A percentile compares a stretch with the other conserved stretches of the same genome.
These are phyloP conservation scores for Hermaeophaga mercurialis DNA, from an alignment of 2,888 invertebrate genomes.

Conservation along the genomic window DNA sequence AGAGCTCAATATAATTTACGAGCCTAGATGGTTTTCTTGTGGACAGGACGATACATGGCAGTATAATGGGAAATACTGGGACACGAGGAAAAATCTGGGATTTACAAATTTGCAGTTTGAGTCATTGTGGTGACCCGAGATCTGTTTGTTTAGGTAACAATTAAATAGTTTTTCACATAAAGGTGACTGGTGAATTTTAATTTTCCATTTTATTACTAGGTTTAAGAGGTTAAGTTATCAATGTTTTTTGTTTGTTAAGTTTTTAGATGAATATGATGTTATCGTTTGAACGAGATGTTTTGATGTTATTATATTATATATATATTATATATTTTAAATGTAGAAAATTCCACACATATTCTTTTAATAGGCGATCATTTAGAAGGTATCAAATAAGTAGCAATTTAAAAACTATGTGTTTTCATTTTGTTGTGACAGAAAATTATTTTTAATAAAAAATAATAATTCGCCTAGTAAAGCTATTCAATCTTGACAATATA, in stretches of 20 bases:
- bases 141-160: conserved; percentile 12
- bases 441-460: too few species aligned
- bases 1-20: conserved; percentile 60
- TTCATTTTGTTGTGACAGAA: too few species aligned
- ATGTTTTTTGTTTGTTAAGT: conserved; percentile 10
- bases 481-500: too few species aligned
- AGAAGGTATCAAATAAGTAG: background rate
- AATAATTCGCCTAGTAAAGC: too few species aligned
- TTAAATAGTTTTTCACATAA: background rate
- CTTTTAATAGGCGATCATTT: background rate
- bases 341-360: background rate
- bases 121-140: conserved; percentile 66
- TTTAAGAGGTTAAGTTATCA: conserved; percentile 5
- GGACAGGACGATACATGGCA: conserved; percentile 61
- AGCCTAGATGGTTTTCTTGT: conserved; percentile 65
- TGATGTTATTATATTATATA: conserved; percentile 2
- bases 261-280: conserved; percentile 14
- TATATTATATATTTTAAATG: conserved; percentile 4
- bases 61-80: conserved; percentile 79
- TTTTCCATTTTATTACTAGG: conserved; percentile 14
- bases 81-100: conserved; percentile 68
- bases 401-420: too few species aligned
- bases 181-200: conserved; percentile 10
- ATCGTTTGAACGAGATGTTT: conserved; percentile 4
- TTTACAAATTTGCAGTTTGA: conserved; percentile 65